These are phyloP conservation scores for Zosterops hypoxanthus DNA, from an alignment of 2,113 vertebrate genomes.

Conservation along the genomic window DNA sequence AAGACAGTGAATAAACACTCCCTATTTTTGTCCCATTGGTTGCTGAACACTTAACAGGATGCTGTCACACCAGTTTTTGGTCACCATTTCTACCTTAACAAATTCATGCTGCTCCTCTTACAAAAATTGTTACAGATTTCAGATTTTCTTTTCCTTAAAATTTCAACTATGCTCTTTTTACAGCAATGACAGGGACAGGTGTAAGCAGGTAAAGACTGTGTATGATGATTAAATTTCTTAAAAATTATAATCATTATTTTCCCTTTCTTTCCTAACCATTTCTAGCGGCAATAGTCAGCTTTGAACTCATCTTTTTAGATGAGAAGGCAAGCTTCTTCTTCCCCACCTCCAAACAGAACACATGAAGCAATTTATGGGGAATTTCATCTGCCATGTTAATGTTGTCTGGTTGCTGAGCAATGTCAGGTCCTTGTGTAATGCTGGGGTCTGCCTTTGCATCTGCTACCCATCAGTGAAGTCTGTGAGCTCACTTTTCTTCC, in stretches of 20 bases:
- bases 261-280: neutral
- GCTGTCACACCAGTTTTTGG: neutral
- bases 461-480: neutral
- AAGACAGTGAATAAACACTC: conserved; percentile 2
- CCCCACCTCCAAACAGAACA: neutral
- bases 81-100: neutral
- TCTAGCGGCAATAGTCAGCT: neutral
- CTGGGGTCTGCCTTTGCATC: neutral
- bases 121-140: neutral
- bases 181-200: neutral
- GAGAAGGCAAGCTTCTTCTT: neutral
- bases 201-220: neutral
- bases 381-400: neutral
- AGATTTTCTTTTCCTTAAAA: neutral
- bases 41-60: neutral
- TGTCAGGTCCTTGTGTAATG: neutral
- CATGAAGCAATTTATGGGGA: neutral
- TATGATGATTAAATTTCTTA: neutral
- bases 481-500: neutral
- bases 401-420: rapidly evolving
- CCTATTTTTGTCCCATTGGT: neutral
- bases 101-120: neutral
- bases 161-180: neutral
- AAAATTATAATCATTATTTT: neutral
- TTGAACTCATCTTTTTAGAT: neutral